Evolutionary conservation across 2,797 vertebrate genomes (phyloP).

Genomic region (Tokudaia tokunoshimensis): DNA sequence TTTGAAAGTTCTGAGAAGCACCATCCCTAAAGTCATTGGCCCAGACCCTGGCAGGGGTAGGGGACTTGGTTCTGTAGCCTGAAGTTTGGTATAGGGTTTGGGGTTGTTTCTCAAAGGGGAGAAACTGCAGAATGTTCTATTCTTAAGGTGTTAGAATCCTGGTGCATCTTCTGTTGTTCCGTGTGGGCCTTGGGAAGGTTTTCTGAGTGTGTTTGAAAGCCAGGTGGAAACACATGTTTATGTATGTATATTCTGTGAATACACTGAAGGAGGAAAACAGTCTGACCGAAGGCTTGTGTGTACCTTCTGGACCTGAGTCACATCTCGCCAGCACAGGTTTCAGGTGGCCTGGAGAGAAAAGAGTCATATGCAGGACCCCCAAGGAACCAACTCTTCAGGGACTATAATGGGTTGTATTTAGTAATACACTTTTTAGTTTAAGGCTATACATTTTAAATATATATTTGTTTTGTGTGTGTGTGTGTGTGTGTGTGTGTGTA

Average conservation of each 20-base stretch:
- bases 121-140: neutral
- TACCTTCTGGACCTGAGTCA: neutral
- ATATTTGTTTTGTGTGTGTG: neutral
- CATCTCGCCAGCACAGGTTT: neutral
- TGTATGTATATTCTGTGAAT: accelerated
- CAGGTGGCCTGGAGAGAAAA: neutral
- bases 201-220: neutral
- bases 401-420: no score
- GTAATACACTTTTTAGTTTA: neutral
- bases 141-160: neutral
- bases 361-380: neutral
- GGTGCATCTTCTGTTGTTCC: accelerated
- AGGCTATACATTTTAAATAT: neutral
- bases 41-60: no score
- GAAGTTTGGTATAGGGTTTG: accelerated
- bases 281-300: neutral
- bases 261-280: accelerated
- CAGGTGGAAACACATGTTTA: accelerated
- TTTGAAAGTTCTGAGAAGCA: accelerated
- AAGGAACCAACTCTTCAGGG: neutral
- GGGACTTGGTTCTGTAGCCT: neutral
- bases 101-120: neutral
- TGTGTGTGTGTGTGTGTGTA: neutral
- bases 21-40: neutral
- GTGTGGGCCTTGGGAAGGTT: neutral